These are phyloP conservation scores for Papilio machaon DNA, from an alignment of 1,140 invertebrate genomes.

Conservation along the genomic window DNA sequence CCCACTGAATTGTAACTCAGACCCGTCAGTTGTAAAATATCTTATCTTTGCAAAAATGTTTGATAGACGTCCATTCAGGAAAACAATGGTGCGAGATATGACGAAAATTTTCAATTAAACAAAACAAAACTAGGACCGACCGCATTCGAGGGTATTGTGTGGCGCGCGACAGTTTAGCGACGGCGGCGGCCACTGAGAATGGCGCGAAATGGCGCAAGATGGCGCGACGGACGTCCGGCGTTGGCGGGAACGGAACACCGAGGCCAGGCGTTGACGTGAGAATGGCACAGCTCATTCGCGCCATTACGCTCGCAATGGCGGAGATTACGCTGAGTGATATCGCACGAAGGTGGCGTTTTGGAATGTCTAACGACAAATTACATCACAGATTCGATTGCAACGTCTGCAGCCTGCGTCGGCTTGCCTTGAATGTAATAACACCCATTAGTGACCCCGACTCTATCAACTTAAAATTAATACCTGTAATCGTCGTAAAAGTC, in stretches of 20 bases:
- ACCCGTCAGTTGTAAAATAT: slow-evolving; percentile 30
- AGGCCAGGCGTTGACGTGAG: slow-evolving; percentile 46
- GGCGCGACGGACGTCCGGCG: slow-evolving; percentile 57
- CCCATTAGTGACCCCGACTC: background rate
- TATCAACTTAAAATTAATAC: background rate
- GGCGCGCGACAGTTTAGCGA: slow-evolving; percentile 55
- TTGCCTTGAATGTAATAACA: slow-evolving; percentile 5
- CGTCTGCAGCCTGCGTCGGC: background rate
- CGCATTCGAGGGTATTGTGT: slow-evolving; percentile 62
- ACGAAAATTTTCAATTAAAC: slow-evolving; percentile 76
- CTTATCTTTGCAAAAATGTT: slow-evolving; percentile 44
- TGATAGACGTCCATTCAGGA: slow-evolving; percentile 52
- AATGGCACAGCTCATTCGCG: slow-evolving; percentile 55
- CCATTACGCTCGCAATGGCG: slow-evolving; percentile 59
- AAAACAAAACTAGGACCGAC: slow-evolving; percentile 64
- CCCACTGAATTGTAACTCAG: background rate
- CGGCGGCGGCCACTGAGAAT: slow-evolving; percentile 51
- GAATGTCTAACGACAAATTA: slow-evolving; percentile 55
- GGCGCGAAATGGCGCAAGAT: slow-evolving; percentile 40
- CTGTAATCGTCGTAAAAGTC: background rate
- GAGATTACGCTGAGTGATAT: slow-evolving; percentile 62
- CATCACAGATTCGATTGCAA: slow-evolving; percentile 40
- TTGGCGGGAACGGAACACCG: slow-evolving; percentile 38
- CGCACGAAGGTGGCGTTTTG: slow-evolving; percentile 50
- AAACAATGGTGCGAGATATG: slow-evolving; percentile 63